A percentile compares a stretch with the other conserved stretches of the same genome.
These are phyloP conservation scores for Lasioglossum vierecki DNA, from an alignment of 2,888 invertebrate genomes.

Conservation along the genomic window DNA sequence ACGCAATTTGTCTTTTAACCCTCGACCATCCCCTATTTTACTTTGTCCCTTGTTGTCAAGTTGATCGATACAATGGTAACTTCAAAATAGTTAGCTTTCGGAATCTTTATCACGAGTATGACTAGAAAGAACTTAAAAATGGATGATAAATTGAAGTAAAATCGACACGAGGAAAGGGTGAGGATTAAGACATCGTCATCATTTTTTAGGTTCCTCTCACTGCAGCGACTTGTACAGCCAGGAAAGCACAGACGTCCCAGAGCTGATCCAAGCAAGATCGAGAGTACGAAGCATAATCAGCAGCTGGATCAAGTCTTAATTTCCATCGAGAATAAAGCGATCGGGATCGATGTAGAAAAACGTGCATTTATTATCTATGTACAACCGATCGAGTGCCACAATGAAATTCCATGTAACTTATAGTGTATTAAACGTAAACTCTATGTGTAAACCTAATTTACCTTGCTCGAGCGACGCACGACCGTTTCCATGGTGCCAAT, in stretches of 20 bases:
- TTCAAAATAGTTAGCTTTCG: not conserved
- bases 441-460: slow-evolving; percentile 1
- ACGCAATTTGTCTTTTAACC: not conserved
- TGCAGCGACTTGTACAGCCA: slow-evolving; percentile 71
- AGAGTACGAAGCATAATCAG: slow-evolving; percentile 66
- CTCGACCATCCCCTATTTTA: not conserved
- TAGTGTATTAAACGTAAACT: not conserved
- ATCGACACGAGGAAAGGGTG: not conserved
- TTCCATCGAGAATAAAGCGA: not conserved
- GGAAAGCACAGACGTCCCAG: slow-evolving; percentile 51
- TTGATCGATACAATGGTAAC: not conserved
- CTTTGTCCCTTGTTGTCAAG: not conserved
- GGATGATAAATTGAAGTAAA: not conserved
- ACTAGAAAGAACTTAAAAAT: no score
- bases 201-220: slow-evolving; percentile 72
- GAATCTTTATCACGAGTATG: not conserved
- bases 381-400: slow-evolving; percentile 38
- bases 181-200: not conserved
- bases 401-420: slow-evolving; percentile 15
- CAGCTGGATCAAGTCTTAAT: slow-evolving; percentile 66
- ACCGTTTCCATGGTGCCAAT: not conserved
- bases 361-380: slow-evolving; percentile 55
- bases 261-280: slow-evolving; percentile 65
- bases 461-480: not conserved
- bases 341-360: slow-evolving; percentile 18